These are phyloP conservation scores for Grapholita molesta DNA, from an alignment of 1,140 invertebrate species.

Conservation along the genomic window DNA sequence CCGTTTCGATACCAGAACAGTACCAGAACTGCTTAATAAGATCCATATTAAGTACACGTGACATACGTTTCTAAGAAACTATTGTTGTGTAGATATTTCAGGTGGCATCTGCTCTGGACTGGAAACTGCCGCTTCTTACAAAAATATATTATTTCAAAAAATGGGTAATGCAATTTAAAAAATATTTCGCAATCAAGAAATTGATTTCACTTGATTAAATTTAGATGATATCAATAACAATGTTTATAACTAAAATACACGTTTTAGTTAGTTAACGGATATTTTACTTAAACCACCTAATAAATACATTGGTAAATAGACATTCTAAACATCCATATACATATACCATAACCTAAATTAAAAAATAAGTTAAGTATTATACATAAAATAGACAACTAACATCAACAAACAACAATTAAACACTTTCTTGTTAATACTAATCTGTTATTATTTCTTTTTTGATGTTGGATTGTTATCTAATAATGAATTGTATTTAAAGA, in stretches of 20 bases:
- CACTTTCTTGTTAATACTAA: background rate
- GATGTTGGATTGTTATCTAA: too few relatives aligned
- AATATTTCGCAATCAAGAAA: too few relatives aligned
- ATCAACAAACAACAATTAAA: slow-evolving; percentile 16
- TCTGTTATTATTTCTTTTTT: background rate
- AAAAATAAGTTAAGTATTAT: background rate
- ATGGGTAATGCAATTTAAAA: too few relatives aligned
- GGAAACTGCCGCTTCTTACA: too few relatives aligned
- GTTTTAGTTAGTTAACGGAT: background rate
- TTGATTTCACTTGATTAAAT: background rate
- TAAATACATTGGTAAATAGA: slow-evolving; percentile 8
- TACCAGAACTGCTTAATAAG: too few relatives aligned
- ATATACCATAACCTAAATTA: slow-evolving; percentile 2
- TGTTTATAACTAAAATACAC: background rate
- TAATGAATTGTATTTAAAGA: too few relatives aligned
- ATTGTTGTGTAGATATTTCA: too few relatives aligned
- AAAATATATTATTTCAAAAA: too few relatives aligned
- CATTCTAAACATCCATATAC: slow-evolving; percentile 14
- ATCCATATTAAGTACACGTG: too few relatives aligned
- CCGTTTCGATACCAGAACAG: too few relatives aligned
- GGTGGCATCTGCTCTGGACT: too few relatives aligned
- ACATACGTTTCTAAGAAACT: too few relatives aligned
- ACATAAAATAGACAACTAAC: slow-evolving; percentile 1
- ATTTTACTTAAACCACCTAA: background rate
- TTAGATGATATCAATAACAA: background rate